Evolutionary conservation across 2,113 vertebrate genomes (phyloP).

Genomic region (Microtus oregoni): DNA sequence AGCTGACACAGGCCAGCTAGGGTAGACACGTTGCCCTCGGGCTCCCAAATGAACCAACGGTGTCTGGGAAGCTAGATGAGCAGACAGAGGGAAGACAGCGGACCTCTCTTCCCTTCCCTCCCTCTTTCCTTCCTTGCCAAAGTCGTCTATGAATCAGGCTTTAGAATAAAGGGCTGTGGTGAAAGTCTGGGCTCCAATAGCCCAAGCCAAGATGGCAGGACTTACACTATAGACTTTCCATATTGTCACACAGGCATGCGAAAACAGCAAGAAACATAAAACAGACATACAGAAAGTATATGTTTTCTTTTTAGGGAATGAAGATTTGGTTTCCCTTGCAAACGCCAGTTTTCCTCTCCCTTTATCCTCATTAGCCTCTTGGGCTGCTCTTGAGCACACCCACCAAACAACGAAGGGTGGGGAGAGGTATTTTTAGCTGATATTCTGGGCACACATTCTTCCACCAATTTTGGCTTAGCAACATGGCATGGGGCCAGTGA

Average conservation of each 20-base stretch:
- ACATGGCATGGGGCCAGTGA: constrained; percentile 70
- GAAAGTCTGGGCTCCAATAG: background rate
- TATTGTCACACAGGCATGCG: constrained; percentile 4
- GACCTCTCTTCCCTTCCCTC: background rate
- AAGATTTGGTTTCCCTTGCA: constrained; percentile 67
- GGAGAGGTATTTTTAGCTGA: constrained; percentile 75
- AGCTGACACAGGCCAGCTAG: accelerated
- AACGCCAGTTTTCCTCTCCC: constrained; percentile 68
- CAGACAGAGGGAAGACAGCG: background rate
- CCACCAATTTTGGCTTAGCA: constrained; percentile 67
- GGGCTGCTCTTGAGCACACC: constrained; percentile 55
- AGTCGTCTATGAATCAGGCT: background rate
- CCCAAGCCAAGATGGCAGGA: constrained; percentile 1
- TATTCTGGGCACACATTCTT: constrained; percentile 78
- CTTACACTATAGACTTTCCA: background rate
- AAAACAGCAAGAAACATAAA: constrained; percentile 59
- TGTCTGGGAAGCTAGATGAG: background rate
- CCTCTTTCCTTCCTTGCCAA: background rate
- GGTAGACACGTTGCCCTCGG: background rate
- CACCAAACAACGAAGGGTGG: constrained; percentile 45
- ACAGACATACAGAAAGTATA: constrained; percentile 59
- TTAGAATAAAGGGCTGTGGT: background rate
- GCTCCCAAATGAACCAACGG: background rate
- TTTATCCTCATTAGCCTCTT: constrained; percentile 68
- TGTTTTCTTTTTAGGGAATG: constrained; percentile 62